Evolutionary conservation across 2,888 invertebrate species (phyloP), one percentile per base, ranked within the genome.

Genomic region (Polymixis flavicincta): DNA sequence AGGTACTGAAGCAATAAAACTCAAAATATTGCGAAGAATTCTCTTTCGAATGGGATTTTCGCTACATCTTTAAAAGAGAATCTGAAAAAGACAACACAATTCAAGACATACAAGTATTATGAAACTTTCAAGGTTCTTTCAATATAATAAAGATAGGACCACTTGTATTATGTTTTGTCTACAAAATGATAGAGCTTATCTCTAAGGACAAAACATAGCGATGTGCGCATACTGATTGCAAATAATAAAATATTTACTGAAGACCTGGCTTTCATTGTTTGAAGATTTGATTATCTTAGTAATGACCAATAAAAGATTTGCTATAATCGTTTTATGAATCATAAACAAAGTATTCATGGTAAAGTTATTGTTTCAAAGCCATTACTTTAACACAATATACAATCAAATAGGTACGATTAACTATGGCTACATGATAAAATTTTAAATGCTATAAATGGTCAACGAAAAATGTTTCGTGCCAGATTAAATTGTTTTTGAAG

Each of bases 241-340:
- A 61, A 78, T 67, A 57, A 65, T 80, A 78, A 80, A 82, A 72
- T 59, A 71, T 67, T 72, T 74, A 74, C 69, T 67, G 17, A 70
- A 76, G n/a, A 57, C 28, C 32, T 14, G n/a, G 3, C 37, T 76
- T 66, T 17, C 25, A 76, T 70, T 82, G 59, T 55, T 67, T 61
- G 54, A 71, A 74, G 57, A 74, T 66, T 76, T 72, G 45, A 76
- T 61, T 70, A 73, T 78, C 70, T 71, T 76, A 68, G 52, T 65
- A 72, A 80, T 60, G 17, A 77, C 57, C 65, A 68, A 80, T 78
- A 82, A 80, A 80, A 76, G 22, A 69, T 78, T 42, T 45, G 68
- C 28, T 67, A 68, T 59, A 69, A 79, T 59, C 61, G 13, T 66
- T 82, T 70, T 80, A 84, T 84, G 71, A 71, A 65, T 79, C 61